phyloP scores from a whole-genome alignment of 2,888 invertebrate species.

The Leucozona laternaria region DNA sequence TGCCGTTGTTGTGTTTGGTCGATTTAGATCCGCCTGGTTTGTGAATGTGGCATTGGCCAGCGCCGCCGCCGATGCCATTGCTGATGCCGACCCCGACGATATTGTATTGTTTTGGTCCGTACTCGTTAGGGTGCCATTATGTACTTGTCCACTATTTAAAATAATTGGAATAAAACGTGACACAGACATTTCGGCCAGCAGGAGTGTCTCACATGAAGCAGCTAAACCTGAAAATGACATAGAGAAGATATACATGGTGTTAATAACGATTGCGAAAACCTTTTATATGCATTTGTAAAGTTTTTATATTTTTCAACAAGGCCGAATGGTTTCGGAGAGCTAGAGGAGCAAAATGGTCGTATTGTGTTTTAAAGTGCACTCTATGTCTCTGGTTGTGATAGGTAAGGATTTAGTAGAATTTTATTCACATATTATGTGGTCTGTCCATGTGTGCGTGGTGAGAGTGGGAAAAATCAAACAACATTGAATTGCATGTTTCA shows the following conservation, averaged over 20 bases:
- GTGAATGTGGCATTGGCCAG: conserved; percentile 49
- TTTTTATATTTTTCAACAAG: neutral
- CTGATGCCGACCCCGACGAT: conserved; percentile 10
- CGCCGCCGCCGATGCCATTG: neutral
- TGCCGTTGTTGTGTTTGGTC: conserved; percentile 82
- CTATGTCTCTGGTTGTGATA: conserved; percentile 10
- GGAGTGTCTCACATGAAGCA: conserved; percentile 87
- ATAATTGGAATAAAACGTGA: conserved; percentile 83
- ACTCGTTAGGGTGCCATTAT: conserved; percentile 81
- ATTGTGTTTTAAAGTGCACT: conserved; percentile 26
- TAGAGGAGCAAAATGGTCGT: neutral
- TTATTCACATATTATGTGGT: conserved; percentile 2
- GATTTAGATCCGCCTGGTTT: conserved; percentile 34
- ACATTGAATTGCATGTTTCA: conserved; percentile 15
- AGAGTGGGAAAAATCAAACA: neutral
- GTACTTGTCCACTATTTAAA: conserved; percentile 81
- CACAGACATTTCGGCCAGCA: conserved; percentile 87
- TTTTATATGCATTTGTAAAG: conserved; percentile 19
- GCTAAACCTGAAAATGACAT: conserved; percentile 86
- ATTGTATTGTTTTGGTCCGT: conserved; percentile 76
- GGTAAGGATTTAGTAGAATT: conserved; percentile 17
- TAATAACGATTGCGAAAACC: conserved; percentile 44
- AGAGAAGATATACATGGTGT: conserved; percentile 41
- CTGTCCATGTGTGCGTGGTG: neutral
- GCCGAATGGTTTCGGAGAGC: neutral